Conservation (phyloP, 1,140 invertebrate genomes). For the Drosophila guanche region DNA sequence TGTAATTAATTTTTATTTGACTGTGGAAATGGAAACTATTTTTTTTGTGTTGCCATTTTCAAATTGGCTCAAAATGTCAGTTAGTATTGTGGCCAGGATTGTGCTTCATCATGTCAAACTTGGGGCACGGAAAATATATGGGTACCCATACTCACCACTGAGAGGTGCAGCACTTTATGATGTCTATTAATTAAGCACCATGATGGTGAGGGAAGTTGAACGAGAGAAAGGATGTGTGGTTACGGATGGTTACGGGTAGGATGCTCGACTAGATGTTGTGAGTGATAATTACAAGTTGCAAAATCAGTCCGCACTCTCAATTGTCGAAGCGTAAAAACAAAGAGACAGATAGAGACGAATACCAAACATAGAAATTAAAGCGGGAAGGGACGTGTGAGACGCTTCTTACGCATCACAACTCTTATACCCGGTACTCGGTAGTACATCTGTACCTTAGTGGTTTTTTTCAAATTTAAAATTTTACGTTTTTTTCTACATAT, state of each 20-base stretch:
- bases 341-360: slow-evolving; percentile 46
- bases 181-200: slow-evolving; percentile 78
- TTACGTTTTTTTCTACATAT: no score
- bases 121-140: slow-evolving; percentile 14
- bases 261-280: slow-evolving; percentile 51
- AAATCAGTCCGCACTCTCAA: slow-evolving; percentile 71
- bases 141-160: no score
- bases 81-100: slow-evolving; percentile 77
- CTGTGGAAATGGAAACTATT: slow-evolving; percentile 76
- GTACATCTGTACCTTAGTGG: no score
- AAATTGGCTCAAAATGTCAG: slow-evolving; percentile 82
- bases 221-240: slow-evolving; percentile 1
- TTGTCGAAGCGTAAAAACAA: slow-evolving; percentile 27
- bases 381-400: no score
- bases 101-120: slow-evolving; percentile 57
- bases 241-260: no score
- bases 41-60: slow-evolving; percentile 60
- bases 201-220: slow-evolving; percentile 10
- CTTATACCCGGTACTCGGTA: no score
- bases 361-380: slow-evolving; percentile 64
- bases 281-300: slow-evolving; percentile 80
- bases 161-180: slow-evolving; percentile 59
- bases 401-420: no score
- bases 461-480: no score
- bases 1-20: slow-evolving; percentile 82